phyloP scores from a whole-genome alignment of 2,888 invertebrate genomes.

The Conchocele bisecta region DNA sequence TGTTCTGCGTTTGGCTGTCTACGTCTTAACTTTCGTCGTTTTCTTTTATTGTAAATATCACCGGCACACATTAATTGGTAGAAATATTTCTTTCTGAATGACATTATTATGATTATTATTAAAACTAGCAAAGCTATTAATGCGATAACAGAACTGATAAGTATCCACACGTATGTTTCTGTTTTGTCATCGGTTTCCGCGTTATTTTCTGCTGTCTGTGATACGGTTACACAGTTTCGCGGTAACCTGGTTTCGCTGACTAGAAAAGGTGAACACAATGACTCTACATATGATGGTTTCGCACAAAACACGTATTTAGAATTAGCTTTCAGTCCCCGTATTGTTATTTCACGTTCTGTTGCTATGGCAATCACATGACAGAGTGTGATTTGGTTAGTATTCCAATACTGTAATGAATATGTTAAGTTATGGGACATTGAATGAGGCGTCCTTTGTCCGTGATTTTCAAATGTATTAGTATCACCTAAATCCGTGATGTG shows the following conservation, averaged over 20 bases:
- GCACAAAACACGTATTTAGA: conserved; percentile 43
- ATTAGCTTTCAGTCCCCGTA: conserved; percentile 21
- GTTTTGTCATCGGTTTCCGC: no score
- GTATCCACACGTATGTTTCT: conserved; percentile 26
- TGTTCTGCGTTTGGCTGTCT: no score
- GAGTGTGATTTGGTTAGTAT: conserved; percentile 7
- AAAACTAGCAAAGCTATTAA: conserved; percentile 17
- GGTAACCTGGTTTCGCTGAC: no score
- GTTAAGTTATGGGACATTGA: no score
- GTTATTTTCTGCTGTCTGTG: no score
- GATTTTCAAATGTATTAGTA: no score
- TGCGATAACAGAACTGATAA: conserved; percentile 17
- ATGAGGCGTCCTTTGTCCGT: no score
- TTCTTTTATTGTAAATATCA: not conserved
- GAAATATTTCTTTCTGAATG: conserved; percentile 40
- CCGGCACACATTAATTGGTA: conserved; percentile 25
- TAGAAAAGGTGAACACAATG: conserved; percentile 42
- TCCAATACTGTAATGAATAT: conserved; percentile 37
- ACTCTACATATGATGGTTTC: conserved; percentile 23
- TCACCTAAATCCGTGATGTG: no score
- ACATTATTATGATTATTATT: conserved; percentile 11
- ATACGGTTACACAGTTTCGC: conserved; percentile 22
- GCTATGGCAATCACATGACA: conserved; percentile 43
- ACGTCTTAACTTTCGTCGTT: not conserved
- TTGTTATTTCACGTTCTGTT: conserved; percentile 9